phyloP scores from a whole-genome alignment of 2,113 vertebrate genomes.

The Pelobates fuscus region DNA sequence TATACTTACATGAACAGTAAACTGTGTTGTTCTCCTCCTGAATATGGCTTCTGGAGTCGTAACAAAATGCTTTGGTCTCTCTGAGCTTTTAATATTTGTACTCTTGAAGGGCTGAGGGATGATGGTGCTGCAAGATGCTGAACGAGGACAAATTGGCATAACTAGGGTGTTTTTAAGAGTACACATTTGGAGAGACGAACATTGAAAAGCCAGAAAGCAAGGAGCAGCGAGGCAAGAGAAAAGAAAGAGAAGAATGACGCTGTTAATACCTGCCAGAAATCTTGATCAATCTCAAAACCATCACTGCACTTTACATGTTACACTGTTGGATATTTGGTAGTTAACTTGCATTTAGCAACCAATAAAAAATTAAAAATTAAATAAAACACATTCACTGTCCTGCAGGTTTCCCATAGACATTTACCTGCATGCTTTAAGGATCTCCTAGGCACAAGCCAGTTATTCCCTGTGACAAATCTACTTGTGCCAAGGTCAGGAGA shows the following conservation, averaged over 20 bases:
- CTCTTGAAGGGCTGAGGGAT: constrained; percentile 86
- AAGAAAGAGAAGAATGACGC: constrained; percentile 69
- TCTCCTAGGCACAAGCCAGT: no score
- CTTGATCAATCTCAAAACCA: constrained; percentile 60
- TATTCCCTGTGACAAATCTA: no score
- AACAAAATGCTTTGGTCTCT: constrained; percentile 77
- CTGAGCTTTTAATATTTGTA: constrained; percentile 78
- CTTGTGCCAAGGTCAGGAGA: no score
- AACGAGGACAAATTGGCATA: constrained; percentile 98
- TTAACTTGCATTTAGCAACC: no score
- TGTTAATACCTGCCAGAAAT: constrained; percentile 71
- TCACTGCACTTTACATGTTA: constrained; percentile 53
- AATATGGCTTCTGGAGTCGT: constrained; percentile 66
- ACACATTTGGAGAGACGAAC: constrained; percentile 66
- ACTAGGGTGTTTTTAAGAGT: constrained; percentile 76
- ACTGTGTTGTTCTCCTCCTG: constrained; percentile 72
- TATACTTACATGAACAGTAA: constrained; percentile 61
- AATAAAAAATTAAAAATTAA: no score
- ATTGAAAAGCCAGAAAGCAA: constrained; percentile 66
- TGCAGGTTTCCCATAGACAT: no score
- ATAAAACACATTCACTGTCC: no score
- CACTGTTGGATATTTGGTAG: no score
- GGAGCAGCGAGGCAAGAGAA: constrained; percentile 64
- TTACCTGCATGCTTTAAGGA: no score
- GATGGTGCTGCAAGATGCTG: constrained; percentile 96